These are phyloP conservation scores for Sycophila sp. DNA, from an alignment of 1,140 invertebrate species.

Conservation along the genomic window DNA sequence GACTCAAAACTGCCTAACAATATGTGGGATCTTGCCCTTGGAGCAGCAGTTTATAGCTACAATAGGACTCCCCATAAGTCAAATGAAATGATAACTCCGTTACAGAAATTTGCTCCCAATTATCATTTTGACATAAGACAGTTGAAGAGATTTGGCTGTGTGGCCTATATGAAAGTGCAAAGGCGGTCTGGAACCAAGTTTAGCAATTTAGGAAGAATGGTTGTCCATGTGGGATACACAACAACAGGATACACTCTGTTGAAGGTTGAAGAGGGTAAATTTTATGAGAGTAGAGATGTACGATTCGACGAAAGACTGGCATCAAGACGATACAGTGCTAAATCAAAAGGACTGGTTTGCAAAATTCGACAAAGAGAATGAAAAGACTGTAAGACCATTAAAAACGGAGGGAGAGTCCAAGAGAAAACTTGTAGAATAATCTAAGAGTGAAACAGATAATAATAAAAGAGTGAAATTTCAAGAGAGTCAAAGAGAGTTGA, in stretches of 20 bases:
- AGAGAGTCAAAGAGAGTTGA: too few relatives aligned
- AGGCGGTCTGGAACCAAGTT: conserved; percentile 27
- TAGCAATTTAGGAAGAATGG: conserved; percentile 5
- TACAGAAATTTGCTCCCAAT: conserved; percentile 36
- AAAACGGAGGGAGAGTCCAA: background rate
- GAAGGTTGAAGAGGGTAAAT: conserved; percentile 20
- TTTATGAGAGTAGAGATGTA: too few relatives aligned
- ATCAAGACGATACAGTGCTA: too few relatives aligned
- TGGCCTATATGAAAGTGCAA: conserved; percentile 33
- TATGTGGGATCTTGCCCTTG: background rate
- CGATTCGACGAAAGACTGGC: conserved; percentile 36
- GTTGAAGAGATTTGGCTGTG: conserved; percentile 35
- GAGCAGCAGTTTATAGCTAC: conserved; percentile 43
- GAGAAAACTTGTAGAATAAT: too few relatives aligned
- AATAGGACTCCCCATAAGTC: conserved; percentile 46
- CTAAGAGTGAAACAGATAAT: too few relatives aligned
- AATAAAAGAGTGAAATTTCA: too few relatives aligned
- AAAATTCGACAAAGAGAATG: background rate
- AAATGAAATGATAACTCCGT: conserved; percentile 41
- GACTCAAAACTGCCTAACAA: background rate
- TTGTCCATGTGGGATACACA: conserved; percentile 35
- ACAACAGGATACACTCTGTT: conserved; percentile 39
- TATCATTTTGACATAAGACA: conserved; percentile 15
- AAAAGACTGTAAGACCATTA: too few relatives aligned
- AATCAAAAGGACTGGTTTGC: background rate